Evolutionary conservation across 2,888 invertebrate species (phyloP).

Genomic region (Epinotia brunnichana): DNA sequence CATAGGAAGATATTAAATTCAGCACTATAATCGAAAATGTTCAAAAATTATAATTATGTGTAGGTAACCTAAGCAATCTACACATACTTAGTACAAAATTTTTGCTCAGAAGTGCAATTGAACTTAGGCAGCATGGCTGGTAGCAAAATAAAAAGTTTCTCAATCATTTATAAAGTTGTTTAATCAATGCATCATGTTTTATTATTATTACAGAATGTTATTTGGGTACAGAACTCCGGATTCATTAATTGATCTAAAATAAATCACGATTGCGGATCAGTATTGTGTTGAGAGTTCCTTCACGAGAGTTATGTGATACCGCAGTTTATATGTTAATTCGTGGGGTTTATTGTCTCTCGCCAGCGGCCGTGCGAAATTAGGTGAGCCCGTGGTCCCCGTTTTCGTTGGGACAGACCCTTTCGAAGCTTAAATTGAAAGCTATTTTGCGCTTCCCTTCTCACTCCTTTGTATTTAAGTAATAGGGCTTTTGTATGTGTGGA

Average conservation of each 20-base stretch:
- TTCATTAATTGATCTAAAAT: background rate
- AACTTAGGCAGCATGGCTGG: no score
- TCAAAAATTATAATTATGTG: no score
- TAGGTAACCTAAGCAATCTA: no score
- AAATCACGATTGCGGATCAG: conserved; percentile 4
- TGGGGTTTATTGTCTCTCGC: conserved; percentile 9
- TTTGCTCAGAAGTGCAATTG: no score
- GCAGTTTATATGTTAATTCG: conserved; percentile 35
- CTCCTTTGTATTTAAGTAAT: background rate
- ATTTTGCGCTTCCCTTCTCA: background rate
- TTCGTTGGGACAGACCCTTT: conserved; percentile 10
- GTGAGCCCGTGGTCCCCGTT: background rate
- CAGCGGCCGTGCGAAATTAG: conserved; percentile 24
- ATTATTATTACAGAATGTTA: no score
- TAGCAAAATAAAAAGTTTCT: no score
- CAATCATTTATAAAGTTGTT: no score
- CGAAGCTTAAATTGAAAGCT: background rate
- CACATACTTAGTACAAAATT: no score
- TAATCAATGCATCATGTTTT: no score
- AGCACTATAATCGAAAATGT: no score
- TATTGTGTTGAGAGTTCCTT: conserved; percentile 10
- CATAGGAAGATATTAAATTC: background rate
- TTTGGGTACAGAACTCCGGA: background rate
- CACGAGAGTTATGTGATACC: conserved; percentile 12
- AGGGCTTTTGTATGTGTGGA: no score